Evolutionary conservation across 2,888 invertebrate species (phyloP), one percentile per base, ranked within the genome.

Genomic region (Gandaritis pyraliata): DNA sequence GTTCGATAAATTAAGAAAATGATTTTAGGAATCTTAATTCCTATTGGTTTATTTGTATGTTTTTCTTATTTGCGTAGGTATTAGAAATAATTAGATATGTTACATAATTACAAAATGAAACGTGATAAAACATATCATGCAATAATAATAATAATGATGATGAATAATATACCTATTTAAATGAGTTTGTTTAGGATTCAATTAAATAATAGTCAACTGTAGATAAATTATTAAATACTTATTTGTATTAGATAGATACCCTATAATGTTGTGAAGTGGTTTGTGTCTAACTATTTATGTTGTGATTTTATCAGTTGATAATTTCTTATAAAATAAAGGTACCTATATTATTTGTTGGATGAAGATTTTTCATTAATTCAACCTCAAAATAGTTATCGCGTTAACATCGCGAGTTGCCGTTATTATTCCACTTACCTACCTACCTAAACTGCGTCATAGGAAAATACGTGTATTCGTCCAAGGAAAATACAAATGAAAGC

Each of bases 301-400:
- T 86, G 85, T 86, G 83, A 87, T 83, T 86, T 81, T 80, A 80
- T 81, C 75, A 71, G 77, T 81, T 82, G 74, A 74, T 51, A 73
- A 57, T 71, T 73, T 69, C 72, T 72, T 69, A 30, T 45, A 71
- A 79, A 87, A 85, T 86, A 86, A 85, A 87, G 70, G 78, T 87
- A n/a, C n/a, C n/a, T n/a, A 83, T 85, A 83, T 85, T 83, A 83
- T 89, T 90, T 87, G 88, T 87, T 87, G 79, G 8, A 33, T 59
- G 61, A 13, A 54, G 36, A n/a, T 58, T 30, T 62, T 54, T 58
- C 38, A 54, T 57, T 61, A 12, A 13, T 39, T 23, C 30, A 30
- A 45, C 41, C 10, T 10, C 33, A 8, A 11, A 30, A 33, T 8
- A 23, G 33, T 33, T 33, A 8, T 33, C 33, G 23, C 23, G 3